These are phyloP conservation scores for Tortricodes alternella DNA, from an alignment of 2,888 invertebrate species.

Conservation along the genomic window DNA sequence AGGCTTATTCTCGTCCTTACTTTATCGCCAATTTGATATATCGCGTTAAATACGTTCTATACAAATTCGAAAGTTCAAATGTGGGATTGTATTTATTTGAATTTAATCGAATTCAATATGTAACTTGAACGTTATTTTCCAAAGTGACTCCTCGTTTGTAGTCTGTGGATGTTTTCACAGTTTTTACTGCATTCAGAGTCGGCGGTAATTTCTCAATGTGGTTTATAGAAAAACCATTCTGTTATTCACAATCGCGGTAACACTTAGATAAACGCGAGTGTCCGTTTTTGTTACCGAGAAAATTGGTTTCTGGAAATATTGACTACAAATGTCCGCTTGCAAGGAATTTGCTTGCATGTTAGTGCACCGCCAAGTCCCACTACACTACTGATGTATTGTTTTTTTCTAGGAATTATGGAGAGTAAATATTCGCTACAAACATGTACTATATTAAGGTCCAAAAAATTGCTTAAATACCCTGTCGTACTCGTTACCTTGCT, in stretches of 20 bases:
- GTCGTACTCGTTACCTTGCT: too few species aligned
- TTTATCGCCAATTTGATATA: too few species aligned
- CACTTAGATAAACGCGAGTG: conserved; percentile 30
- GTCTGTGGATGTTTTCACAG: neutral
- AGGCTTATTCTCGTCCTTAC: too few species aligned
- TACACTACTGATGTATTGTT: too few species aligned
- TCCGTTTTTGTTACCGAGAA: conserved; percentile 32
- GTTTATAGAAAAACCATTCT: conserved; percentile 35
- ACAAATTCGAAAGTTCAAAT: too few species aligned
- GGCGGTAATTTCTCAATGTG: conserved; percentile 47
- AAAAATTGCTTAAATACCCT: too few species aligned
- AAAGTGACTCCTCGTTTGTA: neutral
- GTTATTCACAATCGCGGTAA: conserved; percentile 36
- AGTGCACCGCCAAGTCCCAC: neutral
- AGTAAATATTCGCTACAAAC: too few species aligned
- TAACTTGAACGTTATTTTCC: neutral
- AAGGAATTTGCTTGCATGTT: neutral
- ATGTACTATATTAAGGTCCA: too few species aligned
- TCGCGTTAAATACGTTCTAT: too few species aligned
- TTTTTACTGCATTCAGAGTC: conserved; percentile 22
- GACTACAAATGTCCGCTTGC: neutral
- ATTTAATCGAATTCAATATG: neutral
- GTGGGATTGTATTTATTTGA: too few species aligned
- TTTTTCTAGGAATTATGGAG: too few species aligned
- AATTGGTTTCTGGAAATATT: conserved; percentile 31